These are phyloP conservation scores for Proctacanthus coquilletti DNA, from an alignment of 1,140 invertebrate species.

Conservation along the genomic window DNA sequence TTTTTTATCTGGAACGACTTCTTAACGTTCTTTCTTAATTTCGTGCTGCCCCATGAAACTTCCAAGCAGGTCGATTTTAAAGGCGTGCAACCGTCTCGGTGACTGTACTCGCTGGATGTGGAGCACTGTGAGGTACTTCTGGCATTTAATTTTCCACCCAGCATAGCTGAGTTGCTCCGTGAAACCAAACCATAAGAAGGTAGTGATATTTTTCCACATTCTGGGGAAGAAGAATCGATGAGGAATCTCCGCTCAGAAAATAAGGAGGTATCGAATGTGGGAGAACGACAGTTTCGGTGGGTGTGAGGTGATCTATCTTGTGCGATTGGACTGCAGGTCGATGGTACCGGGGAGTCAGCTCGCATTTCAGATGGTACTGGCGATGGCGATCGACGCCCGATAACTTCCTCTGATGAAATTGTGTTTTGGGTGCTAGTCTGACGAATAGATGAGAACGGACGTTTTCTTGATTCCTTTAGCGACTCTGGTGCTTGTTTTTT, in stretches of 20 bases:
- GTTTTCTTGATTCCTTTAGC: no score
- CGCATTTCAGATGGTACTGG: no score
- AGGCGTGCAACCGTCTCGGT: slow-evolving; percentile 21
- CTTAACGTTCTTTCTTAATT: slow-evolving; percentile 18
- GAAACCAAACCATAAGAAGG: slow-evolving; percentile 1
- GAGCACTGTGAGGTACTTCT: slow-evolving; percentile 22
- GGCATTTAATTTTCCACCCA: no score
- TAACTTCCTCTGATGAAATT: no score
- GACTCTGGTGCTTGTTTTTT: no score
- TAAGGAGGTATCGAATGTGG: not conserved
- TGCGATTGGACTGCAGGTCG: no score
- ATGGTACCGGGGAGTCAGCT: no score
- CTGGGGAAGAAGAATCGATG: slow-evolving; percentile 13
- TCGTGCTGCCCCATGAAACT: slow-evolving; percentile 25
- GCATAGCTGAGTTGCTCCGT: no score
- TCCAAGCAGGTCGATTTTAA: slow-evolving; percentile 23
- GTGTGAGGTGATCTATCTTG: no score
- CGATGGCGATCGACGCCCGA: no score
- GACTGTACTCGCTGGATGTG: slow-evolving; percentile 28
- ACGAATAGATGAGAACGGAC: no score
- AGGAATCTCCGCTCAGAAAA: not conserved
- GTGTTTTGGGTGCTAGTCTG: no score
- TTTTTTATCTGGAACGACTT: slow-evolving; percentile 27
- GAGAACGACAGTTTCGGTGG: slow-evolving; percentile 7
- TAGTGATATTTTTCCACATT: slow-evolving; percentile 8